Evolutionary conservation across 2,113 vertebrate genomes (phyloP), one percentile per base, ranked within the genome.

Genomic region (Odocoileus virginianus): DNA sequence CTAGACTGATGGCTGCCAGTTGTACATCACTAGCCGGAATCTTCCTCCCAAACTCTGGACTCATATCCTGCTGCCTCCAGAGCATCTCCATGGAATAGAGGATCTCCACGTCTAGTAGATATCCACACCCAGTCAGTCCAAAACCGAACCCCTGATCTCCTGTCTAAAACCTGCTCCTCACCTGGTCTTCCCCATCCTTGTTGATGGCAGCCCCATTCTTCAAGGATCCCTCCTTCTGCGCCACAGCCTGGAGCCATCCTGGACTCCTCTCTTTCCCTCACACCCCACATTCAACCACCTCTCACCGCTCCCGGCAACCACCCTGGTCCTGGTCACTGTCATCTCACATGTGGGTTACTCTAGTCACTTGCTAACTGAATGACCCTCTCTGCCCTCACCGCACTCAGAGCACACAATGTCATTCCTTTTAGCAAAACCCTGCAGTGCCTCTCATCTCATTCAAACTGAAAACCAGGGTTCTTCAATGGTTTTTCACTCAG

Each of bases 301-400:
- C 57, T 87, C 47, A 12, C 30, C 25, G 5, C 57, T 36, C 25
- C 9, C 10, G 27, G 83, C 33, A 57, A 21, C 23, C 83, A 50
- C 25, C 43, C 14, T 2, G 58, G 17, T 17, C 33, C 83, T 28
- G 40, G 47, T 8, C 71, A 17, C 27, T 36, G 1, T n/a, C 45
- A 8, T 14, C 55, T 76, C 54, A 13, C 0, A 0, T 27, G 10
- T 7, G 33, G 43, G 71, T 25, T 7, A 15, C n/a, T 7, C 11
- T n/a, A 36, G 13, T 55, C 3, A 2, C 45, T 71, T 79, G 23
- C 50, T 57, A 30, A 67, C 76, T 30, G 78, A 15, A 11, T 19
- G 43, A 10, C 40, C 40, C 21, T 33, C 87, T 83, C 25, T 16
- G 4, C 28, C 50, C 50, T 71, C 25, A 3, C 50, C 25, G 33